Conservation (phyloP, 1,140 invertebrate species). For the Heterodera carotae region DNA sequence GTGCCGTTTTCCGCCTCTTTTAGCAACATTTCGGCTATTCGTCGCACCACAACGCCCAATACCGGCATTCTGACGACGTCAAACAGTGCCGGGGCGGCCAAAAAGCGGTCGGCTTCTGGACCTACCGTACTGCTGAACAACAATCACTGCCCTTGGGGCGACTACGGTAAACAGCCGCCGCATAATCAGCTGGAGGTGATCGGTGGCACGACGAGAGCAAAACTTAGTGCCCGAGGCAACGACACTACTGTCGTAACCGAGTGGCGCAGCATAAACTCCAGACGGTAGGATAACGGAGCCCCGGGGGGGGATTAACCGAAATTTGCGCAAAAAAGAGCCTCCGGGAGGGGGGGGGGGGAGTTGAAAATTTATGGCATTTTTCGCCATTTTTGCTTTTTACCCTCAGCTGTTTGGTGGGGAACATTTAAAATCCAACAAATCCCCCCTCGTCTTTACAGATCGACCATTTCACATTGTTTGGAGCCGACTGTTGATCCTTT, state of each 20-base stretch:
- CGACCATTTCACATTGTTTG: not conserved
- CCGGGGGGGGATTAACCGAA: no score
- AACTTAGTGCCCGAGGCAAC: not conserved
- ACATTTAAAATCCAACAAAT: no score
- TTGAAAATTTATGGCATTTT: no score
- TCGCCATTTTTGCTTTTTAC: no score
- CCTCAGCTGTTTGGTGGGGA: no score
- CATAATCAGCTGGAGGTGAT: not conserved
- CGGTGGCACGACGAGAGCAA: not conserved
- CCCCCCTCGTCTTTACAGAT: not conserved
- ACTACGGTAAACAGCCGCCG: not conserved
- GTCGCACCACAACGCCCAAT: not conserved
- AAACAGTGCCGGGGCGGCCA: not conserved
- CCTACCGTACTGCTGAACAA: not conserved
- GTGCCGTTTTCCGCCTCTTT: constrained; percentile 4
- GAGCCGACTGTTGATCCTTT: not conserved
- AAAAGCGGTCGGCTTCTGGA: not conserved
- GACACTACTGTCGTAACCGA: not conserved
- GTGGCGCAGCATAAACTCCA: not conserved
- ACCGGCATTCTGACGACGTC: not conserved
- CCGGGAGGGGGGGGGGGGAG: no score
- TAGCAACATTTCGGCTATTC: constrained; percentile 9
- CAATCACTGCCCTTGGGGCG: no score
- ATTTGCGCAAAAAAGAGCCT: no score
- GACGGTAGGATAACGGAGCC: not conserved